Conservation (phyloP, 2,888 invertebrate genomes). For the Macropis europaea region DNA sequence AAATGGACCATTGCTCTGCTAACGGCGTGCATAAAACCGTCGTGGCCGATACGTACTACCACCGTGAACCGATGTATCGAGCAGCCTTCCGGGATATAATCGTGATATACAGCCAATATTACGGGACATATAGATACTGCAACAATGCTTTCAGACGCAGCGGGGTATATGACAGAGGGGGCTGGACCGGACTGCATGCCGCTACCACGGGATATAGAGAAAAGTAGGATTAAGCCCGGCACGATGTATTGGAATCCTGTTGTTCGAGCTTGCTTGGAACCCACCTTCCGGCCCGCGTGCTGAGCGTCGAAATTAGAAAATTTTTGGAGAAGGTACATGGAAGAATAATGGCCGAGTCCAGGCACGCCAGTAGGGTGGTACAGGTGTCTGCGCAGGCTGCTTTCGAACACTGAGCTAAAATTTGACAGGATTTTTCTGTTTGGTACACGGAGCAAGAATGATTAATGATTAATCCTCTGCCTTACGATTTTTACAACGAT, state of each 20-base stretch:
- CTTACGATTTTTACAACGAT: too few species aligned
- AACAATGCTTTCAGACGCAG: constrained; percentile 60
- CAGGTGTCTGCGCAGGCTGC: not conserved
- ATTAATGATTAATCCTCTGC: too few species aligned
- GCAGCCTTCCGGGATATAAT: constrained; percentile 69
- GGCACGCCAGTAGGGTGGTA: constrained; percentile 5
- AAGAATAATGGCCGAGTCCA: constrained; percentile 24
- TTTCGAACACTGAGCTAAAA: too few species aligned
- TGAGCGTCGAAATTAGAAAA: constrained; percentile 55
- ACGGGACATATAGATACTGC: constrained; percentile 63
- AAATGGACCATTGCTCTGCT: constrained; percentile 69
- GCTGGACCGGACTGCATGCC: not conserved
- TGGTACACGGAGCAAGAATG: too few species aligned
- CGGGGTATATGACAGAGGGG: constrained; percentile 52
- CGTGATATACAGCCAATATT: constrained; percentile 75
- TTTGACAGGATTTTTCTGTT: too few species aligned
- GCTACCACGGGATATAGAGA: constrained; percentile 40
- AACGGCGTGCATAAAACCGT: constrained; percentile 72
- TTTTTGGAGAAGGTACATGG: constrained; percentile 33
- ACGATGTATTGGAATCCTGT: constrained; percentile 60
- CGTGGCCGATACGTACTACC: constrained; percentile 59
- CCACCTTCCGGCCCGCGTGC: constrained; percentile 31
- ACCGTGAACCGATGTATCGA: constrained; percentile 64
- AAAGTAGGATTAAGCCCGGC: constrained; percentile 60
- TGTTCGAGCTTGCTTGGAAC: constrained; percentile 17